Percentiles rank a stretch among this genome's conserved stretches.
Evolutionary conservation across 2,888 invertebrate genomes (phyloP).

Genomic region (Lacanobia oleracea): DNA sequence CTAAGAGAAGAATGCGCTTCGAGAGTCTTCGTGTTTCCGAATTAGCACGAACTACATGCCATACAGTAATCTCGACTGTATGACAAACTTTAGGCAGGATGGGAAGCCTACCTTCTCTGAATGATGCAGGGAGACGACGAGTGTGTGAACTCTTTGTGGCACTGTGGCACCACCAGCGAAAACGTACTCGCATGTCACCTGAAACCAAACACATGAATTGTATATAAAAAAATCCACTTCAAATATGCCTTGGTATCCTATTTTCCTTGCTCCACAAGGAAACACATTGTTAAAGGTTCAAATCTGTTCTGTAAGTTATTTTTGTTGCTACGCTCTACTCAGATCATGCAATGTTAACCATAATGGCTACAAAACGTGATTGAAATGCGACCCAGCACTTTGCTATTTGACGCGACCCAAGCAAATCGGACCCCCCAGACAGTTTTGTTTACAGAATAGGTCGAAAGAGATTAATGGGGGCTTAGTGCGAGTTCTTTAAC

Average conservation of each 20-base stretch:
- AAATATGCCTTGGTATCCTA: not conserved
- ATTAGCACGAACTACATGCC: not conserved
- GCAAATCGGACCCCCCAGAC: not conserved
- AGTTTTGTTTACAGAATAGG: not conserved
- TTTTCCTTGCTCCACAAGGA: too few species aligned
- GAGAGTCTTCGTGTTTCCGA: not conserved
- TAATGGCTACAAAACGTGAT: not conserved
- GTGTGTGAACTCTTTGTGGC: constrained; percentile 98
- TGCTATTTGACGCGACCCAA: too few species aligned
- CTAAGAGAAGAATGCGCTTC: not conserved
- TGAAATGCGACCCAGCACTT: constrained; percentile 11
- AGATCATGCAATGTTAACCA: not conserved
- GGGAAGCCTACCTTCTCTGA: constrained; percentile 93
- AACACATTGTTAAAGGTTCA: not conserved
- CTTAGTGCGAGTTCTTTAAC: too few species aligned
- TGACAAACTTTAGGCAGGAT: not conserved
- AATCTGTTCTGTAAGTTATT: not conserved
- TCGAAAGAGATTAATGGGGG: not conserved
- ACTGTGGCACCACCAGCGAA: constrained; percentile 98
- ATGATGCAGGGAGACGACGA: constrained; percentile 99
- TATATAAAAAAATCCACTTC: not conserved
- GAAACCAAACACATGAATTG: constrained; percentile 62
- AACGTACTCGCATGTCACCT: constrained; percentile 99
- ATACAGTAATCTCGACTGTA: not conserved
- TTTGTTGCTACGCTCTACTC: not conserved